Evolutionary conservation across 2,797 vertebrate genomes (phyloP), one percentile per base, ranked within the genome.

Genomic region (Australoheros facetus): DNA sequence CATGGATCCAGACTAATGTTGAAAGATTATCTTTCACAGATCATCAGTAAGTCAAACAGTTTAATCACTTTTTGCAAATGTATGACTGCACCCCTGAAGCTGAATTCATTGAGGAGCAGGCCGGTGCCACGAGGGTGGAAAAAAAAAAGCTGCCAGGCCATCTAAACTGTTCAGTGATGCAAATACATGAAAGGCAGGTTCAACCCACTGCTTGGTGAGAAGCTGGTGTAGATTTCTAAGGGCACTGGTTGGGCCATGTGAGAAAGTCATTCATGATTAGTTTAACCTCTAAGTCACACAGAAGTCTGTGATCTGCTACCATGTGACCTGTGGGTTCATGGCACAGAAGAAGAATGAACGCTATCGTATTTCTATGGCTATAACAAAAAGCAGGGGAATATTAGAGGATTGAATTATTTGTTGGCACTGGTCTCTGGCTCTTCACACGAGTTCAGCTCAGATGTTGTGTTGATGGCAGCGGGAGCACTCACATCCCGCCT

Each of bases 261-360:
- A 92, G 93, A 95, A 92, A 94, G 95, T 91, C 89, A 87, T 57
- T 85, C 91, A 82, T 91, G 94, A 96, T 92, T 94, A 91, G 91
- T 93, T 95, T 95, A 94, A 92, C 91, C 87, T 82, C 91, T 87
- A 90, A 92, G 94, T 91, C 90, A 87, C 92, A 90, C 94, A 92
- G 87, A 91, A 77, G 85, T 80, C 92, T 96, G 92, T 95, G 95
- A 94, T 94, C 91, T 94, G 94, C 95, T 93, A 90, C 94, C 90
- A 95, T 90, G 89, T 95, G 95, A 95, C 96, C 94, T 79, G 92
- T 82, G 78, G 91, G 93, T 94, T 91, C 94, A 95, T 92, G 92
- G 90, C 93, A 91, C 92, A 85, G 84, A 91, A 88, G 85, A 92
- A 87, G 93, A 94, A 96, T 96, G 92, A 97, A 96, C 92, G 83